A percentile compares a stretch with the other conserved stretches of the same genome.
Conservation (phyloP, 2,113 vertebrate genomes). For the Nettapus auritus region DNA sequence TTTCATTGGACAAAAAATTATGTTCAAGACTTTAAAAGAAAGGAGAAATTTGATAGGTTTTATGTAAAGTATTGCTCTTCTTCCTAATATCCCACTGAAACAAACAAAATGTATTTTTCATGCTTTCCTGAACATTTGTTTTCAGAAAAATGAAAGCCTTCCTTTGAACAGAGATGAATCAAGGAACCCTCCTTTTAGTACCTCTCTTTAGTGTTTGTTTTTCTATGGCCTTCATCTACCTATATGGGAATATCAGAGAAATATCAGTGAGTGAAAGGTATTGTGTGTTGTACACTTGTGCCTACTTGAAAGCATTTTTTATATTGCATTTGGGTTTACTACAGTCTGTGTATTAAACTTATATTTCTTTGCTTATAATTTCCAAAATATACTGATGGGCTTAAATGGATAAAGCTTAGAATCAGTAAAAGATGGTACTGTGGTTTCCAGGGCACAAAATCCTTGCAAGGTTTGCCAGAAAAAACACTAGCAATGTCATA, state of each 20-base stretch:
- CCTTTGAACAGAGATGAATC: background rate
- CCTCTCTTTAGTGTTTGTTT: background rate
- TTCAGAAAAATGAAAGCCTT: background rate
- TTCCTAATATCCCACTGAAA: background rate
- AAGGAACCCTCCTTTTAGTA: background rate
- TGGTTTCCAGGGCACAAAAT: background rate
- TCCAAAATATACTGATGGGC: background rate
- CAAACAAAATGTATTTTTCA: background rate
- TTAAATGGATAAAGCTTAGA: background rate
- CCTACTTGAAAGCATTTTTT: background rate
- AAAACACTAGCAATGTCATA: rapidly evolving
- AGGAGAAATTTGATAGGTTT: background rate
- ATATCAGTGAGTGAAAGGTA: background rate
- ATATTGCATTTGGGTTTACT: background rate
- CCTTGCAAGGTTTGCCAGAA: background rate
- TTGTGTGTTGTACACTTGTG: too few species aligned
- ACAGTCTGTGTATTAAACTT: background rate
- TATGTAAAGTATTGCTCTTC: rapidly evolving
- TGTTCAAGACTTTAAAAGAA: background rate
- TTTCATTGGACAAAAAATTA: background rate
- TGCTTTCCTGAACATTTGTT: background rate
- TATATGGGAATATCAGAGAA: background rate
- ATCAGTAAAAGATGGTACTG: background rate
- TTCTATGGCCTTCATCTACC: background rate
- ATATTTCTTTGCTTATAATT: background rate